Conservation (phyloP, 1,140 invertebrate genomes). For the Anagrus nilaparvatae region DNA sequence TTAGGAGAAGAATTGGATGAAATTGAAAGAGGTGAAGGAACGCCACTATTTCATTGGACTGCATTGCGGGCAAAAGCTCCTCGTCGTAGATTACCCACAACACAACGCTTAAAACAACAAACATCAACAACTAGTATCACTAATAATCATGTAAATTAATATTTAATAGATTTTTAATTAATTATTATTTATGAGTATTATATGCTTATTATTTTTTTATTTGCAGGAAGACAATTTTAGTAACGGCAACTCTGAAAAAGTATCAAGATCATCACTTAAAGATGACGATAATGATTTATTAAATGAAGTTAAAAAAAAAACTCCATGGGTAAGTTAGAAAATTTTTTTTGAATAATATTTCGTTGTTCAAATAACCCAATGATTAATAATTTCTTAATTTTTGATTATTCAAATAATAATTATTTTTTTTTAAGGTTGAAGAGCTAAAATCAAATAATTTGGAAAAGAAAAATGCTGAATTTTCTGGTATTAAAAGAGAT, state of each 20-base stretch:
- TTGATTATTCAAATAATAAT: neutral
- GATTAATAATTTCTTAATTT: constrained; percentile 3
- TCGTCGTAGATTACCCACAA: constrained; percentile 51
- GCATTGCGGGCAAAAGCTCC: constrained; percentile 54
- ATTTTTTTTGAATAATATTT: constrained; percentile 3
- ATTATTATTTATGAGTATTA: too few species aligned
- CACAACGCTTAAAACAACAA: constrained; percentile 35
- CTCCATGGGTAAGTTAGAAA: constrained; percentile 33
- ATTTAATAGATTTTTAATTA: too few species aligned
- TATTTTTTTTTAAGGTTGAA: constrained; percentile 26
- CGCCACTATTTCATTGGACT: constrained; percentile 53
- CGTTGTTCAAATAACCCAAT: neutral
- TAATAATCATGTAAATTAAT: too few species aligned
- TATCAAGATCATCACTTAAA: constrained; percentile 22
- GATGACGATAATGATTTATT: constrained; percentile 20
- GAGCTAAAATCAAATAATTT: constrained; percentile 38
- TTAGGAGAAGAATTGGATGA: constrained; percentile 46
- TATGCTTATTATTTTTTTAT: constrained; percentile 8
- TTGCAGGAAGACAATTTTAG: constrained; percentile 32
- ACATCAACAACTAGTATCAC: constrained; percentile 13
- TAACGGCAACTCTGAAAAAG: constrained; percentile 30
- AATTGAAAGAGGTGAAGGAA: constrained; percentile 44
- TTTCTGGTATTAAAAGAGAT: constrained; percentile 27
- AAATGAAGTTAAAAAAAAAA: constrained; percentile 33
- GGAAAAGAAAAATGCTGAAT: constrained; percentile 32